phyloP scores from a whole-genome alignment of 2,797 vertebrate genomes.

The Chelon auratus region DNA sequence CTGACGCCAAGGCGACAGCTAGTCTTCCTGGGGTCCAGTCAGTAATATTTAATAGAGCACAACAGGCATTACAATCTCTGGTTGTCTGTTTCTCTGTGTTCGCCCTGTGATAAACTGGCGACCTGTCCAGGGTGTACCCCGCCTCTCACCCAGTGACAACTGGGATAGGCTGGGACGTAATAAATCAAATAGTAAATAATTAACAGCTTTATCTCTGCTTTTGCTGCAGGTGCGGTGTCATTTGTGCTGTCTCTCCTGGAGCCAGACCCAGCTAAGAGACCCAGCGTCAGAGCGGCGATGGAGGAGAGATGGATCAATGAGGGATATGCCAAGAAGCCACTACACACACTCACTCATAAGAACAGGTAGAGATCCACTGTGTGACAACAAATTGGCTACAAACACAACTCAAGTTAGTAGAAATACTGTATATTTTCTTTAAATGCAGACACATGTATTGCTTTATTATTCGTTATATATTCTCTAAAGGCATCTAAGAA shows the following conservation, averaged over 20 bases:
- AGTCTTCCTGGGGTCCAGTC: too few species aligned
- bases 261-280: conserved; percentile 86
- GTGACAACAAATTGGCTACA: neutral
- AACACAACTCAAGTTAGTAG: neutral
- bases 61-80: too few species aligned
- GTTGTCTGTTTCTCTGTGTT: too few species aligned
- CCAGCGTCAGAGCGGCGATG: conserved; percentile 85
- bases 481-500: neutral
- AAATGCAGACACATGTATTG: neutral
- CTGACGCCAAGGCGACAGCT: too few species aligned
- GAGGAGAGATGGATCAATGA: conserved; percentile 88
- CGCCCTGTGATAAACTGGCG: too few species aligned
- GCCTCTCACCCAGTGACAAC: too few species aligned
- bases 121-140: too few species aligned
- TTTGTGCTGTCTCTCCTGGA: conserved; percentile 89
- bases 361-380: conserved; percentile 79
- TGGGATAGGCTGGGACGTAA: too few species aligned
- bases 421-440: neutral
- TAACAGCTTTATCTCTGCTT: neutral
- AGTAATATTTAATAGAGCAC: too few species aligned
- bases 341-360: conserved; percentile 72
- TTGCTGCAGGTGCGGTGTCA: conserved; percentile 77
- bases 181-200: neutral
- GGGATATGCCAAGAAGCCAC: conserved; percentile 82
- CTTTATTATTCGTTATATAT: neutral